Evolutionary conservation across 2,888 invertebrate species (phyloP).

Genomic region (Tethea ocularis): DNA sequence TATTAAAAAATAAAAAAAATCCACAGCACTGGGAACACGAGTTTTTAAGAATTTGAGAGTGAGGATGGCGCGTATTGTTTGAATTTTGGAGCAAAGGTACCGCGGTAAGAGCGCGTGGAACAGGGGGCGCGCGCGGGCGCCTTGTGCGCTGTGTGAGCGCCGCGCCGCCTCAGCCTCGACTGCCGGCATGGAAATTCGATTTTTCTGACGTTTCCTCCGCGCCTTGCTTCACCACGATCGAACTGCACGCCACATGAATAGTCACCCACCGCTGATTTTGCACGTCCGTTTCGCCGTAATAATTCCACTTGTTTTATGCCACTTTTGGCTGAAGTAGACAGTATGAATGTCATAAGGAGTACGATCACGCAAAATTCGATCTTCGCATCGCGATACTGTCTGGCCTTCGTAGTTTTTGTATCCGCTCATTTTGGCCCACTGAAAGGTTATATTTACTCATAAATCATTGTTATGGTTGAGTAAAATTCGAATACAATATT

Average conservation of each 20-base stretch:
- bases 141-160: constrained; percentile 72
- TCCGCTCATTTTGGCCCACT: constrained; percentile 24
- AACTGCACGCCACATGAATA: constrained; percentile 77
- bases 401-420: constrained; percentile 51
- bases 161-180: constrained; percentile 80
- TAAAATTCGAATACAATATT: background rate
- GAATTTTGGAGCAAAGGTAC: constrained; percentile 36
- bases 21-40: constrained; percentile 51
- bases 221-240: constrained; percentile 79
- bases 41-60: constrained; percentile 29
- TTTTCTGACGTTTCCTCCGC: constrained; percentile 83
- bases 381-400: constrained; percentile 41
- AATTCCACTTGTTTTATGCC: constrained; percentile 65
- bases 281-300: constrained; percentile 69
- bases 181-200: constrained; percentile 83
- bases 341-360: constrained; percentile 46
- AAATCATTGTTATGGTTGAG: background rate
- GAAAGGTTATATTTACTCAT: background rate
- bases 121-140: constrained; percentile 71
- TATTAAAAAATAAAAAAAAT: constrained; percentile 40
- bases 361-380: constrained; percentile 67
- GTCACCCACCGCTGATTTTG: constrained; percentile 74
- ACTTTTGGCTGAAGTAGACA: constrained; percentile 57
- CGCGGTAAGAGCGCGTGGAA: constrained; percentile 27
- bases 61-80: constrained; percentile 38